Percentiles rank a stretch among this genome's conserved stretches.
Conservation (phyloP, 2,113 vertebrate genomes). For the Dasypus novemcinctus region DNA sequence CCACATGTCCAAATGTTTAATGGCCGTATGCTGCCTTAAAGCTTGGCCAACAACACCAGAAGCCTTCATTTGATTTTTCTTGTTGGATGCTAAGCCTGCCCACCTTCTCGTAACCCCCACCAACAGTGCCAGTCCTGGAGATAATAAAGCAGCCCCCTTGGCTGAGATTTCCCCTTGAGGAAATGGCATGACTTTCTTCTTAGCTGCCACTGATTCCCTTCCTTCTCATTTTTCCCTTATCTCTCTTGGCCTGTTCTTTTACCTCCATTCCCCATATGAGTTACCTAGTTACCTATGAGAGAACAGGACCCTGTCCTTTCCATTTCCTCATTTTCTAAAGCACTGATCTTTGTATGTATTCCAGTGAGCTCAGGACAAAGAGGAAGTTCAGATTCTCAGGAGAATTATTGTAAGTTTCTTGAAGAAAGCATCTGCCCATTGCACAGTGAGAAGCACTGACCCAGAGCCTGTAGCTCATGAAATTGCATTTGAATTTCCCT, state of each 20-base stretch:
- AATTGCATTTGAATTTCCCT: slow-evolving; percentile 39
- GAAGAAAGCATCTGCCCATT: background rate
- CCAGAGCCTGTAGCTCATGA: background rate
- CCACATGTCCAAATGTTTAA: slow-evolving; percentile 62
- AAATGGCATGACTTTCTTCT: background rate
- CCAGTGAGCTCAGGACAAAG: background rate
- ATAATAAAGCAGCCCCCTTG: background rate
- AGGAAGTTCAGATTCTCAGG: background rate
- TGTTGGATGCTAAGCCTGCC: slow-evolving; percentile 28
- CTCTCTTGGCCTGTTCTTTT: background rate
- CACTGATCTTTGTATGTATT: background rate
- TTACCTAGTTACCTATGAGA: background rate
- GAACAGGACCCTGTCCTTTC: background rate
- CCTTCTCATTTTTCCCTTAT: background rate
- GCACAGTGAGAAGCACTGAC: background rate
- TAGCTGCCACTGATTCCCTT: background rate
- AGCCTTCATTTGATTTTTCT: slow-evolving; percentile 41
- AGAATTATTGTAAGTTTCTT: slow-evolving; percentile 1
- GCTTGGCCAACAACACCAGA: slow-evolving; percentile 42
- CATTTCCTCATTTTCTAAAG: background rate
- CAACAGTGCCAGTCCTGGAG: background rate
- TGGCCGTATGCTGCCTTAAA: slow-evolving; percentile 74
- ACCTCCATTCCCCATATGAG: background rate
- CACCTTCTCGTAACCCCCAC: background rate
- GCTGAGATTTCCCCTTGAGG: background rate